A percentile compares a stretch with the other conserved stretches of the same genome.
Conservation (phyloP, 1,140 invertebrate species). For the Melipona quadrifasciata region DNA sequence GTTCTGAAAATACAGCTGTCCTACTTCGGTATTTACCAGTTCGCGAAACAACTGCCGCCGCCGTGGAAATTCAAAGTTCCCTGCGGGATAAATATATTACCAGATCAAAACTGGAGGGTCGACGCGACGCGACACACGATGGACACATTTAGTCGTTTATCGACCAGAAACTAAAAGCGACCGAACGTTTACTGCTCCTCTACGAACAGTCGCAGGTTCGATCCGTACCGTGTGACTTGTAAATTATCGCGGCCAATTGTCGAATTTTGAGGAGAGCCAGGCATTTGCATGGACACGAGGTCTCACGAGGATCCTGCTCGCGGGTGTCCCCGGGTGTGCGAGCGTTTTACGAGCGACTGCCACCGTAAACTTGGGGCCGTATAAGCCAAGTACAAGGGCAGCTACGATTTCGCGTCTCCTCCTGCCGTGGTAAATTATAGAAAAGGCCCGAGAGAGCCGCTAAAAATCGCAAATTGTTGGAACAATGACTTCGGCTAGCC, state of each 20-base stretch:
- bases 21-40: background rate
- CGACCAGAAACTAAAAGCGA: no score
- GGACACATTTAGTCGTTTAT: no score
- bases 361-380: conserved; percentile 53
- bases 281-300: background rate
- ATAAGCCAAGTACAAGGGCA: conserved; percentile 46
- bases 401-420: conserved; percentile 30
- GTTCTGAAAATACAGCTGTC: background rate
- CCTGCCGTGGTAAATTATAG: conserved; percentile 54
- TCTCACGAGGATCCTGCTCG: background rate
- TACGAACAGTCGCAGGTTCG: no score
- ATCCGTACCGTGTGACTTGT: no score
- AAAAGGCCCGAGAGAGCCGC: conserved; percentile 35
- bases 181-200: no score
- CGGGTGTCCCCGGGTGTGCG: conserved; percentile 11
- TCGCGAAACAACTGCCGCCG: background rate
- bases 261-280: no score
- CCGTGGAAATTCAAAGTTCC: no score
- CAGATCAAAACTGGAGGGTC: no score
- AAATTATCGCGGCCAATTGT: no score
- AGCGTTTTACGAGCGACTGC: conserved; percentile 42
- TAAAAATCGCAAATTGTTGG: conserved; percentile 14
- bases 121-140: no score
- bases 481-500: no score
- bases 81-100: no score